A percentile compares a stretch with the other conserved stretches of the same genome.
Conservation (phyloP, 1,140 invertebrate genomes). For the Glomeris maerens region DNA sequence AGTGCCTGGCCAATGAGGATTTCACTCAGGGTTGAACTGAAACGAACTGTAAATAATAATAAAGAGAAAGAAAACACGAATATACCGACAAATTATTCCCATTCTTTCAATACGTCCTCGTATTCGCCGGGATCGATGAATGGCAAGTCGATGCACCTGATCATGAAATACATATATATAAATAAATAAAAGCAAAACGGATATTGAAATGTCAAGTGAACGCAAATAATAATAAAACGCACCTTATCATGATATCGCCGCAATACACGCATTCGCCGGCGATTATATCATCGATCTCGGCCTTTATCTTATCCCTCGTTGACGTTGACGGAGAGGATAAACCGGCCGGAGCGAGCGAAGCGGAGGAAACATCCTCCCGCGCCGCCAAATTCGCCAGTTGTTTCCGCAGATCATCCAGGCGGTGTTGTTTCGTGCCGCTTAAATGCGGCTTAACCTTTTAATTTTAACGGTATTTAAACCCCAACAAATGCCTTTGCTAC, state of each 20-base stretch:
- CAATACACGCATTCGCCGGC: slow-evolving; percentile 87
- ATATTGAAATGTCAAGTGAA: slow-evolving; percentile 4
- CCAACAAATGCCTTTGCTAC: background rate
- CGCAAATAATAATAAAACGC: slow-evolving; percentile 17
- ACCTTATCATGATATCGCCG: slow-evolving; percentile 78
- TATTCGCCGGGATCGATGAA: slow-evolving; percentile 69
- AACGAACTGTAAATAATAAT: too few species aligned
- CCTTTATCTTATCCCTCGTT: slow-evolving; percentile 47
- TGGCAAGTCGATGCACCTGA: slow-evolving; percentile 58
- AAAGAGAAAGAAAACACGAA: too few species aligned
- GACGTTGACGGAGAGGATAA: background rate
- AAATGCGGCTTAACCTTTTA: slow-evolving; percentile 44
- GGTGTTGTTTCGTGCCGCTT: slow-evolving; percentile 29
- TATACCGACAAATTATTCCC: too few species aligned
- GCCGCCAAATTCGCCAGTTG: slow-evolving; percentile 31
- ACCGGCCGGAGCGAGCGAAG: slow-evolving; percentile 14
- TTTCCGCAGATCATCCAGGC: slow-evolving; percentile 39
- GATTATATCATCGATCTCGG: slow-evolving; percentile 74
- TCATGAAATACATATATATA: slow-evolving; percentile 13
- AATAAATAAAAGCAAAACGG: too few species aligned
- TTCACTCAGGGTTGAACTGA: too few species aligned
- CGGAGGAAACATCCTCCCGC: slow-evolving; percentile 37
- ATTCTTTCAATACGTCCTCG: slow-evolving; percentile 63
- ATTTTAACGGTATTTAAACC: background rate
- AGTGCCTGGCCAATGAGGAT: too few species aligned